Conservation (phyloP, 2,888 invertebrate genomes). For the Pheosia tremula region DNA sequence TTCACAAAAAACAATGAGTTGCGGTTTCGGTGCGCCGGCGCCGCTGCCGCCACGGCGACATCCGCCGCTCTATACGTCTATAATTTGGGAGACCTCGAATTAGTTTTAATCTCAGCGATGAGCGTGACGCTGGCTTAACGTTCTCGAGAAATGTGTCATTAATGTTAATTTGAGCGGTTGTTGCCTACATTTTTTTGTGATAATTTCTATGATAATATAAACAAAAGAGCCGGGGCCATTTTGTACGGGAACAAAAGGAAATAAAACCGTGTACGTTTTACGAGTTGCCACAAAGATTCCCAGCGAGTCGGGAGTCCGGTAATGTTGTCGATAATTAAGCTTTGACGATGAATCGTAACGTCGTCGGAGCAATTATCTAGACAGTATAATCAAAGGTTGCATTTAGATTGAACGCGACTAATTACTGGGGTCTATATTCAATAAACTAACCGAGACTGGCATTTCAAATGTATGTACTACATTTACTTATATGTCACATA, state of each 20-base stretch:
- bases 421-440: background rate
- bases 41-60: conserved; percentile 75
- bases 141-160: conserved; percentile 79
- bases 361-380: conserved; percentile 64
- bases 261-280: conserved; percentile 48
- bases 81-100: conserved; percentile 83
- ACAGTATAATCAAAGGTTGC: conserved; percentile 36
- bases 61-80: conserved; percentile 74
- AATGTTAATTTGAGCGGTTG: conserved; percentile 78
- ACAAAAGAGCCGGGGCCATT: conserved; percentile 41
- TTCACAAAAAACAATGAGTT: conserved; percentile 83
- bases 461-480: too few relatives aligned
- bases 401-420: conserved; percentile 19
- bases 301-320: conserved; percentile 44
- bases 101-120: conserved; percentile 78
- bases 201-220: conserved; percentile 51
- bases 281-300: conserved; percentile 53
- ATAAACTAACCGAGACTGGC: background rate
- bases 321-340: conserved; percentile 60
- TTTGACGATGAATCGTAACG: conserved; percentile 57
- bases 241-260: conserved; percentile 42
- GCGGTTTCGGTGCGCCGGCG: conserved; percentile 79
- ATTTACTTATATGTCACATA: too few relatives aligned
- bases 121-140: conserved; percentile 77
- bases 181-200: conserved; percentile 50